phyloP scores from a whole-genome alignment of 2,113 vertebrate species.

The Hippocampus abdominalis region DNA sequence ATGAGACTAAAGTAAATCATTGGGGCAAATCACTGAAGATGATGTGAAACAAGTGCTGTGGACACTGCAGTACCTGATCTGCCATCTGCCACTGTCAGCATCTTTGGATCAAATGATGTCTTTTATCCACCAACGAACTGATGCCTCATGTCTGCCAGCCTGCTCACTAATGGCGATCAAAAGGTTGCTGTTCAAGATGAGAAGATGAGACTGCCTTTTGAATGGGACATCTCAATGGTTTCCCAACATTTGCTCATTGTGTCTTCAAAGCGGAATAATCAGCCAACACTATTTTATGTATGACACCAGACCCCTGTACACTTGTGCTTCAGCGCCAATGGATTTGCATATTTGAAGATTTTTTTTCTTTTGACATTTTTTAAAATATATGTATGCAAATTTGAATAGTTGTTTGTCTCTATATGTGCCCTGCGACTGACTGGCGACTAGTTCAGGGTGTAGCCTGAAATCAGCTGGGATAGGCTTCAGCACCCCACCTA shows the following conservation, averaged over 20 bases:
- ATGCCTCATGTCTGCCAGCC: conserved; percentile 46
- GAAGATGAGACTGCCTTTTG: conserved; percentile 31
- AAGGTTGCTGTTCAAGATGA: conserved; percentile 43
- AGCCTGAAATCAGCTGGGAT: too few relatives aligned
- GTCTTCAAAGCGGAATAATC: conserved; percentile 10
- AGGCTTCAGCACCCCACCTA: too few relatives aligned
- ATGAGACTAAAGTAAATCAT: conserved; percentile 26
- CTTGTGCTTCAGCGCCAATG: too few relatives aligned
- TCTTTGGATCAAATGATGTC: conserved; percentile 56
- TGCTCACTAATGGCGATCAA: conserved; percentile 59
- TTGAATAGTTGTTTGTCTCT: too few relatives aligned
- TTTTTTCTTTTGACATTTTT: too few relatives aligned
- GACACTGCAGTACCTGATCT: conserved; percentile 29
- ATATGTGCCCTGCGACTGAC: too few relatives aligned
- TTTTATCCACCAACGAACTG: conserved; percentile 35
- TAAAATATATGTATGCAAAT: too few relatives aligned
- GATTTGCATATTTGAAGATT: too few relatives aligned
- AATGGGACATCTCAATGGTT: conserved; percentile 21
- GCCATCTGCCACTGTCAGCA: conserved; percentile 33
- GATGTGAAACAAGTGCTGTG: conserved; percentile 29
- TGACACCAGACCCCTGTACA: background rate
- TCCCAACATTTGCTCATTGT: background rate
- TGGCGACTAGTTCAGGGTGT: too few relatives aligned
- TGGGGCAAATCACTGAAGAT: conserved; percentile 50
- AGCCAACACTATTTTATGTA: background rate